These are phyloP conservation scores for Gymnobelideus leadbeateri DNA, from an alignment of 2,113 vertebrate genomes.

Conservation along the genomic window DNA sequence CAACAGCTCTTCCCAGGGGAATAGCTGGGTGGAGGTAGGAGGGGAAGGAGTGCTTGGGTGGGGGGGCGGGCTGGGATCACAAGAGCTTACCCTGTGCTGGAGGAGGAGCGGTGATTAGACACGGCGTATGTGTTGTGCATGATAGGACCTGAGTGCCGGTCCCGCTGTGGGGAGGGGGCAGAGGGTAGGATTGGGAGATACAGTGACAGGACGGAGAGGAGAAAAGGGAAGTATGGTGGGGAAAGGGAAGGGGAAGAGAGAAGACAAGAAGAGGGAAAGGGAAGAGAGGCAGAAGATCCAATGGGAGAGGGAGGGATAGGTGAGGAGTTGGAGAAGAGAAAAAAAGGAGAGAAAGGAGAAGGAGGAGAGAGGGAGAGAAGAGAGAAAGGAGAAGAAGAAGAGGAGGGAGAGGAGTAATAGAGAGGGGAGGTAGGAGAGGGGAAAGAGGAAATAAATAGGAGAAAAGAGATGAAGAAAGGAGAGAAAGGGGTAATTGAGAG, in stretches of 20 bases:
- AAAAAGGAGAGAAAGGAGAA: conserved; percentile 22
- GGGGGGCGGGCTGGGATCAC: background rate
- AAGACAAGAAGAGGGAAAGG: background rate
- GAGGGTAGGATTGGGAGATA: background rate
- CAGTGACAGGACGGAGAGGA: background rate
- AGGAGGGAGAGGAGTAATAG: conserved; percentile 6
- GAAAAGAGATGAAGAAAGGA: too few species aligned
- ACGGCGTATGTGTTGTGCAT: conserved; percentile 79
- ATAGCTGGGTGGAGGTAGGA: background rate
- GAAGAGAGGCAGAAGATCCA: conserved; percentile 34
- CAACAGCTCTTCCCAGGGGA: background rate
- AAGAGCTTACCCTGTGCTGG: conserved; percentile 86
- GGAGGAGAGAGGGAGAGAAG: background rate
- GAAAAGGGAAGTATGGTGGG: background rate
- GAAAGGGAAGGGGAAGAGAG: background rate
- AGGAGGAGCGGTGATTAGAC: conserved; percentile 85
- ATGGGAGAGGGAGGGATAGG: background rate
- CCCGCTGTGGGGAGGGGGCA: conserved; percentile 80
- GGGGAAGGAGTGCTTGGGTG: background rate
- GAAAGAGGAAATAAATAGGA: too few species aligned
- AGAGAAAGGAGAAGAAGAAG: background rate
- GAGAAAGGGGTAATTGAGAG: too few species aligned
- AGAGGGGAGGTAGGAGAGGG: background rate
- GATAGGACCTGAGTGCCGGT: conserved; percentile 80
- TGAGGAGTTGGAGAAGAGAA: conserved; percentile 47